Evolutionary conservation across 2,888 invertebrate species (phyloP), one percentile per base, ranked within the genome.

Genomic region (Autographa pulchrina): DNA sequence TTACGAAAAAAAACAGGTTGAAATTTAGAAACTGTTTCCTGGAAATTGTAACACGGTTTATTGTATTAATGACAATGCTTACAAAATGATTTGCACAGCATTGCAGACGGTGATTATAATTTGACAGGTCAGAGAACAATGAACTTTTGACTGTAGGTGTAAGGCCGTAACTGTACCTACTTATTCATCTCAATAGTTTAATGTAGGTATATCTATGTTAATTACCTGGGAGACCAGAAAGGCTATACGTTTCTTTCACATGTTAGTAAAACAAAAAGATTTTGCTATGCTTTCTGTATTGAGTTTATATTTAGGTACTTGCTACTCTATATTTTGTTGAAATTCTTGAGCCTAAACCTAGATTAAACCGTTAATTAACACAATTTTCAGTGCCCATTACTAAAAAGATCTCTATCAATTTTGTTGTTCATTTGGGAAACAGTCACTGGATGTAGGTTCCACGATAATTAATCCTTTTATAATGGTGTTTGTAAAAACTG

Each of bases 21-120:
- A 54, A 63, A 65, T 80, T 76, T 73, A 76, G 73, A 79, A 72
- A 74, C 74, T 35, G 78, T 73, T 87, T 88, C 89, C 89, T 78
- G 89, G 86, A 87, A 83, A 84, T 88, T 82, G 82, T 83, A 81
- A 81, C 81, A 85, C 77, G 75, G 69, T 75, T 76, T 76, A 87
- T 88, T 88, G 86, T 88, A 84, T 65, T 41, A 70, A 60, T 68
- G 78, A 79, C 77, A 75, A 75, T 75, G 71, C 72, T 84, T 83
- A 78, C 80, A 78, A 86, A 85, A 84, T 85, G 69, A 67, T 85
- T 85, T 74, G 80, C 81, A 72, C 60, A 74, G 70, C 35, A 72
- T 72, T 77, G 76, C 74, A 72, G 77, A 74, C 78, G 80, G 72
- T 78, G 79, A 68, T 68, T 74, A 80, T 74, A 81, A 74, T 79